Base-by-base conservation (phyloP, 2,113 vertebrate species). In the Papio anubis region DNA sequence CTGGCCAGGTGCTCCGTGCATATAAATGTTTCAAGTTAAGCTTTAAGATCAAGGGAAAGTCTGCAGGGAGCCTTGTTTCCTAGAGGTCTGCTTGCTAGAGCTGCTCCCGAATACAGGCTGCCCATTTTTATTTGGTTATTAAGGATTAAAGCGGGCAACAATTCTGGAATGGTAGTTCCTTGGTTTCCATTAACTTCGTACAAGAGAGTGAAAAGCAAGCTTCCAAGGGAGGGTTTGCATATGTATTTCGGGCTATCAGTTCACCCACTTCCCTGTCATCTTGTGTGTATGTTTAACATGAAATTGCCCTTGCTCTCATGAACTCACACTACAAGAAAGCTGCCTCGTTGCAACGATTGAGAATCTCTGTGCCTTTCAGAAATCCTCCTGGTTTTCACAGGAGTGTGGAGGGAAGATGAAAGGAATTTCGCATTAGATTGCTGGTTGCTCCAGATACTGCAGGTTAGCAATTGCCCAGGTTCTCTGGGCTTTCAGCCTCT, bases 1-100 rank as follows among this genome's bases (percentile, higher is more conserved):
- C 98, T 98, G 98, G 97, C 98, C 98, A 99, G 98, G 99, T 98
- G 98, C 98, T 98, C 97, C 52, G 48, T 98, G 98, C 98, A 98
- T 99, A 99, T 98, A 98, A 99, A 99, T 99, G 99, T 99, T 99
- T 99, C 98, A 99, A 97, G 97, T 98, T 98, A 98, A 98, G 98
- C 98, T 98, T 99, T 98, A 98, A 99, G 98, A 99, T 99, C 98
- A 99, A 99, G 99, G 98, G 97, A 95, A 97, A 98, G 94, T 98
- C 99, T 98, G 98, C 97, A 97, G 99, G 98, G 99, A 99, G 89
- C 91, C 98, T 98, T 98, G 98, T 98, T 99, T 99, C 98, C 98
- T 98, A 98, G 98, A 98, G 98, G 98, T 98, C 97, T 98, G 97
- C 98, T 98, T 97, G 98, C 98, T 97, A 40, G 98, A 98, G 94